Evolutionary conservation across 1,140 invertebrate genomes (phyloP), one percentile per base, ranked within the genome.

Genomic region (Saccostrea echinata): DNA sequence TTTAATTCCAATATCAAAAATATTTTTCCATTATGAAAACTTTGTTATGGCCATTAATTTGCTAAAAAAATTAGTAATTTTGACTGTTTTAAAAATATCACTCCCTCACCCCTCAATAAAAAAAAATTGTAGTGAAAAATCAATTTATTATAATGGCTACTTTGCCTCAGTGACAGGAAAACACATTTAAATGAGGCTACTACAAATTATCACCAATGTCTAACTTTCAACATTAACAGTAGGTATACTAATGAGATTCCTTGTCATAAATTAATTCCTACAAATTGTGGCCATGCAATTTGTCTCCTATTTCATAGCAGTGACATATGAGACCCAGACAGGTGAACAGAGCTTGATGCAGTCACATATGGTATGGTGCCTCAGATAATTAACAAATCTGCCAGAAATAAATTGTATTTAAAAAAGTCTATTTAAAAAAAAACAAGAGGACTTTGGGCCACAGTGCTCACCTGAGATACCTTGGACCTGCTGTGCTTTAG

Each of bases 241-340:
- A 33, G 27, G 68, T 30, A 13, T 76, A 18, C 27, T 76, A 76
- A 76, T 76, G 24, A 76, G 24, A 76, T 30, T 76, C 21, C 21
- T 21, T 64, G 57, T 64, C 68, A 76, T 76, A 30, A 16, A 76
- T 76, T 76, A 76, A 13, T 76, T 76, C 68, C 16, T 76, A 76
- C 68, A 76, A 76, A 76, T 76, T 76, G 68, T 30, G 13, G 8
- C 68, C 27, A 6, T 76, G 68, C 68, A 76, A 33, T 76, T 30
- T 76, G 68, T 76, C 68, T 76, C 68, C 30, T 76, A 30, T 16
- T 30, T 76, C 68, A 68, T 27, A 4, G 24, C n/a, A 16, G 11
- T 76, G 68, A 76, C 68, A 76, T 76, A 27, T 30, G 13, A 16
- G 24, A 76, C 68, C 30, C 27, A 27, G 68, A 76, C 68, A 76